Conservation (phyloP, 2,888 invertebrate genomes). For the Anodontia alba region DNA sequence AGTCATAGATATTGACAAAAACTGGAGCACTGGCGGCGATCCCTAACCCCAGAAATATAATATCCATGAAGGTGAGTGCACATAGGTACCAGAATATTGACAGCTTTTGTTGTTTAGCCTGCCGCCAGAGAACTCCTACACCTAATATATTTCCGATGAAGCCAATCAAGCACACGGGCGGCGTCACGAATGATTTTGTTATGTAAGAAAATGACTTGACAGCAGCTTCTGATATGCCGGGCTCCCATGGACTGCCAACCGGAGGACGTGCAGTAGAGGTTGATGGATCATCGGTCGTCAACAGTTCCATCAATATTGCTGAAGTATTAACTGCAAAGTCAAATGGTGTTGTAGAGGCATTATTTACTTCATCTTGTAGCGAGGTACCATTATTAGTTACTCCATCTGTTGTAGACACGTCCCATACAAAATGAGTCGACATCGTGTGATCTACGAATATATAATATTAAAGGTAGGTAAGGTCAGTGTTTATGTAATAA, state of each 20-base stretch:
- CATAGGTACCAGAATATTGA: not conserved
- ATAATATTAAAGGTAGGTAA: too few relatives aligned
- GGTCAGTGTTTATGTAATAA: too few relatives aligned
- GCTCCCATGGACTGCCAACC: not conserved
- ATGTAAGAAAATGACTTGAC: not conserved
- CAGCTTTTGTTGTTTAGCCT: not conserved
- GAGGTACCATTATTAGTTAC: too few relatives aligned
- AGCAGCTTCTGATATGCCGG: not conserved
- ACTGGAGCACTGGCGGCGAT: not conserved
- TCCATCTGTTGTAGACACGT: too few relatives aligned
- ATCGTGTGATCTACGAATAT: too few relatives aligned
- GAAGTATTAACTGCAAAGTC: not conserved
- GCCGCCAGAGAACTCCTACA: not conserved
- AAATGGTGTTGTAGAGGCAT: too few relatives aligned
- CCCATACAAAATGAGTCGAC: too few relatives aligned
- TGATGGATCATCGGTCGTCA: not conserved
- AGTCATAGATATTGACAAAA: not conserved
- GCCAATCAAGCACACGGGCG: not conserved
- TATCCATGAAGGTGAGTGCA: not conserved
- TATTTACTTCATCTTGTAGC: too few relatives aligned
- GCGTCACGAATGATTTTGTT: not conserved
- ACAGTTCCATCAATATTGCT: not conserved
- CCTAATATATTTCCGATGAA: not conserved
- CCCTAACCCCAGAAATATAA: not conserved
- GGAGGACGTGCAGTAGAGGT: not conserved